Base-by-base conservation (phyloP, 2,113 vertebrate species). In the Pteropus alecto region DNA sequence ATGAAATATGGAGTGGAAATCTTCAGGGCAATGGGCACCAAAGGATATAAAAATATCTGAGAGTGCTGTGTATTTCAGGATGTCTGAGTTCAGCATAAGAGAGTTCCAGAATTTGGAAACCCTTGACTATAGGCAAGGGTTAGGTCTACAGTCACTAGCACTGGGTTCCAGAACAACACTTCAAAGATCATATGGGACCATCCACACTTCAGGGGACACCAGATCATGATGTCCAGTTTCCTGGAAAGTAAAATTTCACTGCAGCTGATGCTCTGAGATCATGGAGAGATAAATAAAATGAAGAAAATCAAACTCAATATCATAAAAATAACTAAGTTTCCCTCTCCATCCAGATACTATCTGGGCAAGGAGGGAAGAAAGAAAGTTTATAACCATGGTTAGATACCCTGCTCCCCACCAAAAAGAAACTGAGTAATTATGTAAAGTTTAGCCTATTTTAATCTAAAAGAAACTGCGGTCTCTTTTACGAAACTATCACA, bases 201-300 rank as follows among this genome's bases (percentile, higher is more conserved):
- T 1, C 4, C 51, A 26, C 30, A 63, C 19, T 9, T 35, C 51
- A 71, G 5, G 38, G 30, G 28, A 89, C 48, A 89, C 13, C 30
- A 70, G 35, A 11, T 92, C 71, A 70, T 38, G 11, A 58, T 46
- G 41, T 0, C 38, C 61, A 87, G 0, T 16, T 48, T 67, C 16
- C 30, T 68, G 51, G 63, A 93, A 94, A 63, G 56, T 88, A 51
- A 78, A 56, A 79, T 38, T 63, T 84, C 24, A 79, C 56, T 54
- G 11, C 28, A 65, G 14, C 35, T 84, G 82, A 58, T 38, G 19
- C 28, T 38, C 48, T n/a, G 28, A 73, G 30, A 58, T 70, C 67
- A 35, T 67, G 61, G 1, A 35, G 22, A 89, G 38, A 56, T 7
- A 43, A 58, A 4, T 73, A n/a, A 51, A 82, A 54, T 24, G 1